These are phyloP conservation scores for Empis stercorea DNA, from an alignment of 2,888 invertebrate species.

Conservation along the genomic window DNA sequence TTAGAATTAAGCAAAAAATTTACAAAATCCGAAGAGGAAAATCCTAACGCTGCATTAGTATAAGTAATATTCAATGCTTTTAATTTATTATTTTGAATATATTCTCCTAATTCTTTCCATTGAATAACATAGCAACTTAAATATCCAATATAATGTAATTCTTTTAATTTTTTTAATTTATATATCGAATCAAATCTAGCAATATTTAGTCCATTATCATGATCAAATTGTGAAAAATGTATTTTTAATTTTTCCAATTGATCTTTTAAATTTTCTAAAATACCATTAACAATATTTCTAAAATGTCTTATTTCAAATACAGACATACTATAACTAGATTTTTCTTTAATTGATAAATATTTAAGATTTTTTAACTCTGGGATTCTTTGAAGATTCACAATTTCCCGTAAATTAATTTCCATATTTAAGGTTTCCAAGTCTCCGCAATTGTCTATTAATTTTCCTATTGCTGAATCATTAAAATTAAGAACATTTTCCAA, in stretches of 20 bases:
- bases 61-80: not conserved
- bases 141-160: not conserved
- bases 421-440: not conserved
- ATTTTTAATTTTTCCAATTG: not conserved
- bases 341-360: not conserved
- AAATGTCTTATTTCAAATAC: not conserved
- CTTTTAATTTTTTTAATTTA: not conserved
- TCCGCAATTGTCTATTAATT: not conserved
- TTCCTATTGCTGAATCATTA: not conserved
- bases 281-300: not conserved
- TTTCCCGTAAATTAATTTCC: too few relatives aligned
- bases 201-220: not conserved
- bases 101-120: not conserved
- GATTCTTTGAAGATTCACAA: not conserved
- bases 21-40: not conserved
- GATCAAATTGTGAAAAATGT: slow-evolving; percentile 1
- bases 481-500: not conserved
- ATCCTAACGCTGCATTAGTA: not conserved
- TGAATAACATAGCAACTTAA: not conserved
- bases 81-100: not conserved
- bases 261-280: not conserved
- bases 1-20: not conserved
- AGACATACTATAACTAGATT: not conserved
- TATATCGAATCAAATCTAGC: not conserved
- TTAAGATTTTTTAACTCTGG: not conserved